Base-by-base conservation (phyloP, 1,140 invertebrate genomes). In the Asbolus verrucosus region DNA sequence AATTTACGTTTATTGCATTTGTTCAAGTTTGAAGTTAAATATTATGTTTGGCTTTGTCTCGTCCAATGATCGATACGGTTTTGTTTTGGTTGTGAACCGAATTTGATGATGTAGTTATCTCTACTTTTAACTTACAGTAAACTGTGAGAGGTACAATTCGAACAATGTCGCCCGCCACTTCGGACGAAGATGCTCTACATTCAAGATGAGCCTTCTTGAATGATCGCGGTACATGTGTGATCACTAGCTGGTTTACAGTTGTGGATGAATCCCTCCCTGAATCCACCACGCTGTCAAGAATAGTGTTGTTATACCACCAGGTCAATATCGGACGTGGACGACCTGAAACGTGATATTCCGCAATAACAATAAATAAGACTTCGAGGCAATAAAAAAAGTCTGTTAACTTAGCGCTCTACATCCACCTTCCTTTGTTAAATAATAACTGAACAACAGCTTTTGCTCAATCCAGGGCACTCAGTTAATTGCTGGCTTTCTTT, bases 221-320 rank as follows among this genome's bases (percentile, higher is more conserved):
- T 33, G 86, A 82, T 39, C 89, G 82, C 2, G 85, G 85, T 11
- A 91, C 85, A 65, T 84, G 85, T 18, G 83, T 80, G 72, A 91
- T 87, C 70, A 87, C 83, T 69, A 92, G 81, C 75, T 90, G 87
- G 82, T 91, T 92, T 46, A 89, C 84, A 41, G 89, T 87, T 36
- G 89, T 87, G 3, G 83, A 81, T 9, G 83, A 78, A 65, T 85
- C 82, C 8, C 84, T 79, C 1, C 85, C 84, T 19, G 84, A 85
- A 78, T 91, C 90, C 72, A 86, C 85, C 24, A 87, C 85, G 62
- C 85, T 85, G 76, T 92, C 90, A 46, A 94, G 76, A 59, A 93
- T 81, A 19, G 86, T 84, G 46, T 87, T 86, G 70, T 91, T 89
- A 69, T 88, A 85, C 91, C 91, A 94, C 92, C 92, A 94, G 5